A percentile compares a stretch with the other conserved stretches of the same genome.
Evolutionary conservation across 2,888 invertebrate species (phyloP).

Genomic region (Limnephilus rhombicus): DNA sequence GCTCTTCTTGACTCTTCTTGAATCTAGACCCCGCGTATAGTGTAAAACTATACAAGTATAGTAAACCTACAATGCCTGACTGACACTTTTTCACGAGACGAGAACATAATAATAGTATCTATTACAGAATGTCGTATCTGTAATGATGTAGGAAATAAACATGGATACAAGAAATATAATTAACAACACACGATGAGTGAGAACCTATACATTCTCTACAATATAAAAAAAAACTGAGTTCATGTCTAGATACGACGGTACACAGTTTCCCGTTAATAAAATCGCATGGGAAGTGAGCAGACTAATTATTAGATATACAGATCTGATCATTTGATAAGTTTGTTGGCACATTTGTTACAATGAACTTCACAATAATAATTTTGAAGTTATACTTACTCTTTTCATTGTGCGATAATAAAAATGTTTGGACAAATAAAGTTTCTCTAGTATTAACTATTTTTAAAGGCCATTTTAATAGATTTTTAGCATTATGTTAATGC

Average conservation of each 20-base stretch:
- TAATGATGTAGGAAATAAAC: neutral
- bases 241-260: neutral
- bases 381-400: neutral
- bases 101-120: neutral
- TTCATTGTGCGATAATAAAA: too few relatives aligned
- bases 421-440: too few relatives aligned
- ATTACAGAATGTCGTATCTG: neutral
- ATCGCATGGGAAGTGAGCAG: neutral
- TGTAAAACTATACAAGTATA: too few relatives aligned
- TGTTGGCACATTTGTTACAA: neutral
- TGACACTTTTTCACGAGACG: neutral
- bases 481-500: too few relatives aligned
- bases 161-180: neutral
- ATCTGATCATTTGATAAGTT: neutral
- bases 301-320: neutral
- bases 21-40: too few relatives aligned
- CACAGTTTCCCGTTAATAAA: neutral
- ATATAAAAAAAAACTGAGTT: neutral
- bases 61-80: neutral
- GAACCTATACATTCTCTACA: neutral
- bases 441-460: too few relatives aligned
- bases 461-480: too few relatives aligned
- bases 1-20: too few relatives aligned
- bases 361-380: neutral
- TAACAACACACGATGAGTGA: too few relatives aligned